Evolutionary conservation across 2,888 invertebrate genomes (phyloP), one percentile per base, ranked within the genome.

Genomic region (Blera fallax): DNA sequence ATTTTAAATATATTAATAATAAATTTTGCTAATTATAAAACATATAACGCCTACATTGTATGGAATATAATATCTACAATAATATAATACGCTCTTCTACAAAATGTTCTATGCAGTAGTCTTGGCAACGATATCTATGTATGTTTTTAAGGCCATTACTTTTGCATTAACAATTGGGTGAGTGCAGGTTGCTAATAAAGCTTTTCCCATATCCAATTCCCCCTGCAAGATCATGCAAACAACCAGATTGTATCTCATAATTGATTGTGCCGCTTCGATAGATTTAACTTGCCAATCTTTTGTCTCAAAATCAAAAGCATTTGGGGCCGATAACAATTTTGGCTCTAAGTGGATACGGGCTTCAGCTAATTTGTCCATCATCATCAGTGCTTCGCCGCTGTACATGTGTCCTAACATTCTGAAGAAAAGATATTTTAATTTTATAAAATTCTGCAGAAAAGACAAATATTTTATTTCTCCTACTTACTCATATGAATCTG

Each of bases 341-440:
- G 95, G 96, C 89, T 97, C 96, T 62, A 98, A 93, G 92, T 97
- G 95, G 76, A 96, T 95, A 10, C 97, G 94, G 0, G 98, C 98
- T 91, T 98, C 97, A 0, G 94, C 93, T 87, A 97, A 95, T 92
- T 95, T 94, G 90, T 98, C 97, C 90, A 97, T 93, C 88, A 96
- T 94, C 67, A 98, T 95, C 10, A 97, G 93, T 27, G 97, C 96
- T 92, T 98, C 98, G 0, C 97, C 97, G 64, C 96, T 96, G 91
- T 98, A 98, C 89, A 98, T 94, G 91, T 97, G 96, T 0, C 95
- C 98, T 89, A 98, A 93, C 88, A 97, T 94, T 91, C 96, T 96
- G 87, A 18, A 89, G 89, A 88, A 24, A 87, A 74, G 65, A 45
- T 14, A 37, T 21, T 14, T 37, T n/a, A 10, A 18, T 10, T 10